A percentile compares a stretch with the other conserved stretches of the same genome.
Conservation (phyloP, 2,888 invertebrate genomes). For the Dryobotodes eremita region DNA sequence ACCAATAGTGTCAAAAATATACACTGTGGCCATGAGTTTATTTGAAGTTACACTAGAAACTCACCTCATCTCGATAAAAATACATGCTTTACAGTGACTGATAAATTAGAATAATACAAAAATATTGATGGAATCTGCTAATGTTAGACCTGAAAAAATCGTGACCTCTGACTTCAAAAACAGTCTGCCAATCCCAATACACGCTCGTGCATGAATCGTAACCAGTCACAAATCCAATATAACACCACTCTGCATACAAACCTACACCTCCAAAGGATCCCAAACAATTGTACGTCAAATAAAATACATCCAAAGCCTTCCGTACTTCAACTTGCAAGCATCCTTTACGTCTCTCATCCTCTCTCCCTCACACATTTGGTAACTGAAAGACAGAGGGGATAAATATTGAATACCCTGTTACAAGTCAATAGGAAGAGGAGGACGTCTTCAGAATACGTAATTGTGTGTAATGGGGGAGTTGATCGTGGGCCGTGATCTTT, state of each 20-base stretch:
- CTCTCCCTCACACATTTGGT: conserved; percentile 18
- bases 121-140: too few species aligned
- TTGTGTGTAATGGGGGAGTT: conserved; percentile 39
- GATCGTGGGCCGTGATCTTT: conserved; percentile 37
- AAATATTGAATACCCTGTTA: conserved; percentile 60
- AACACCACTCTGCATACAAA: conserved; percentile 4
- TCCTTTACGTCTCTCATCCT: conserved; percentile 48
- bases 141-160: too few species aligned
- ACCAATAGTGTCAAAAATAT: background rate
- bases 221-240: conserved; percentile 1
- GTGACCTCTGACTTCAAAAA: background rate
- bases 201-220: background rate
- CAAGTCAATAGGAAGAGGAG: conserved; percentile 61
- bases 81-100: too few species aligned
- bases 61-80: too few species aligned
- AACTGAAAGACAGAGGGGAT: conserved; percentile 26
- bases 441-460: conserved; percentile 58
- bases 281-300: conserved; percentile 45
- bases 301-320: conserved; percentile 43
- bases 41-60: too few species aligned
- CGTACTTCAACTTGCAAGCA: conserved; percentile 28
- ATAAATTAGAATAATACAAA: too few species aligned
- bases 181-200: background rate
- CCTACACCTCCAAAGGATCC: background rate
- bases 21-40: background rate